Conservation (phyloP, 1,140 invertebrate genomes). For the Euwallacea fornicatus region DNA sequence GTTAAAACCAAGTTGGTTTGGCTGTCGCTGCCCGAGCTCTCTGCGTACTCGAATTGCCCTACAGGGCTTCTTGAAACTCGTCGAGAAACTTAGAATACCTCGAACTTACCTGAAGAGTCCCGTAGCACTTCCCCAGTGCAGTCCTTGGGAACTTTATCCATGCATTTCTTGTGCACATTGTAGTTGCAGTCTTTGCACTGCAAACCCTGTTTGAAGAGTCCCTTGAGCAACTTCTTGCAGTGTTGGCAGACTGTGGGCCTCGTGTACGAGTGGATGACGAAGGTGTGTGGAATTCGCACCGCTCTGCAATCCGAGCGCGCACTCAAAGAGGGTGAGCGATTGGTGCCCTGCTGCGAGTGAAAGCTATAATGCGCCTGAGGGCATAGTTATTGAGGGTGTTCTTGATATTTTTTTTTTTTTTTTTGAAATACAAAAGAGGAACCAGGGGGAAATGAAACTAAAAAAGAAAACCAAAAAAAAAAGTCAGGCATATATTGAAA, state of each 20-base stretch:
- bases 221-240: conserved; percentile 94
- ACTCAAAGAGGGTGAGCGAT: conserved; percentile 74
- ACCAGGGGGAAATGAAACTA: not conserved
- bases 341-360: conserved; percentile 43
- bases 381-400: too few species aligned
- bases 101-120: conserved; percentile 56
- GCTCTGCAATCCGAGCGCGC: conserved; percentile 66
- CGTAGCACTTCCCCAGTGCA: conserved; percentile 82
- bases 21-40: conserved; percentile 66
- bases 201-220: conserved; percentile 94
- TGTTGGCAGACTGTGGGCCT: conserved; percentile 93
- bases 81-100: not conserved
- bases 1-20: conserved; percentile 58
- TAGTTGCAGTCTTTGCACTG: conserved; percentile 99
- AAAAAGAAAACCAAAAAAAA: conserved; percentile 11
- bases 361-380: too few species aligned
- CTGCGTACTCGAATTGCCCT: conserved; percentile 63
- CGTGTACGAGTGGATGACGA: conserved; percentile 90
- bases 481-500: conserved; percentile 7
- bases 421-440: not conserved
- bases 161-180: conserved; percentile 97
- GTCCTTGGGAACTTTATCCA: conserved; percentile 92
- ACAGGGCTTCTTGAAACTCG: conserved; percentile 29
- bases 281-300: conserved; percentile 87
- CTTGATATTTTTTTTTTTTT: not conserved